These are phyloP conservation scores for Thera obeliscata DNA, from an alignment of 2,888 invertebrate species.

Conservation along the genomic window DNA sequence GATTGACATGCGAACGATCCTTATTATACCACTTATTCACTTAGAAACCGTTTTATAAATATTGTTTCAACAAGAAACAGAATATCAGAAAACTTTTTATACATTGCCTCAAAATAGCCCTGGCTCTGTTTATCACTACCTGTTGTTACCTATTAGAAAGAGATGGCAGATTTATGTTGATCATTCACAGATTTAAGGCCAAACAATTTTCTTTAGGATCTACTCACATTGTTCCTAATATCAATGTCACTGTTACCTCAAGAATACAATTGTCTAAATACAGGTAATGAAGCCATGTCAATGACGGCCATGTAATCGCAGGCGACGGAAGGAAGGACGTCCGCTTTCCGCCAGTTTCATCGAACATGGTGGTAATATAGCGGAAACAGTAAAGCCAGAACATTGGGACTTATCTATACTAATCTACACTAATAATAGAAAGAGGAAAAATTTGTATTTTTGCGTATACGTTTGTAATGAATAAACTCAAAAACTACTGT, in stretches of 20 bases:
- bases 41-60: neutral
- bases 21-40: slow-evolving; percentile 9
- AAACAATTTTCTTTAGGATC: neutral
- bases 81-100: no score
- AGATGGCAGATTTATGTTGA: no score
- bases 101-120: no score
- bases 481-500: no score
- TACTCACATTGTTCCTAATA: slow-evolving; percentile 4
- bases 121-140: no score
- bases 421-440: no score
- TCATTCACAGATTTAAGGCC: no score
- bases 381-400: neutral
- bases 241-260: slow-evolving; percentile 15
- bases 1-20: slow-evolving; percentile 16
- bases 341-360: slow-evolving; percentile 17
- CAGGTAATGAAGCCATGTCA: slow-evolving; percentile 41
- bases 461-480: no score
- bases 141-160: no score
- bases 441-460: no score
- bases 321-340: slow-evolving; percentile 50
- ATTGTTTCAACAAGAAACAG: neutral
- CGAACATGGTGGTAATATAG: neutral
- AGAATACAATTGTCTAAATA: slow-evolving; percentile 31
- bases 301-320: slow-evolving; percentile 44
- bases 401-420: neutral